Evolutionary conservation across 2,797 vertebrate species (phyloP).

Genomic region (Melanotaenia trifasciata): DNA sequence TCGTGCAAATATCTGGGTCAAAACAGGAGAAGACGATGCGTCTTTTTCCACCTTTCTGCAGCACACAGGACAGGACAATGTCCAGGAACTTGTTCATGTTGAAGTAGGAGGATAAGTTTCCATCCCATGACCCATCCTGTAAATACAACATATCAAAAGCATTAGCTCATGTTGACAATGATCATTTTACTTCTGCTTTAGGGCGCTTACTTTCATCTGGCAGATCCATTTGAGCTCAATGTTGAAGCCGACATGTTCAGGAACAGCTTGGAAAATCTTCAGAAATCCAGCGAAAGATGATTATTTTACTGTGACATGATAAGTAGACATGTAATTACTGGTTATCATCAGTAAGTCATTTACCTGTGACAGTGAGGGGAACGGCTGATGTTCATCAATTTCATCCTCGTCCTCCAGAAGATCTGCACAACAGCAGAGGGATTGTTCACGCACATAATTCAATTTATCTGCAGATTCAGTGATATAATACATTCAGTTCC

Average conservation of each 20-base stretch:
- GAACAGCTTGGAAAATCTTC: conserved; percentile 92
- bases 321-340: background rate
- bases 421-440: conserved; percentile 73
- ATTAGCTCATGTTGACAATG: background rate
- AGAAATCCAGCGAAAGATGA: background rate
- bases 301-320: background rate
- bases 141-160: conserved; percentile 11
- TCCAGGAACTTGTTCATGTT: conserved; percentile 97
- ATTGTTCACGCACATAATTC: background rate
- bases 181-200: background rate
- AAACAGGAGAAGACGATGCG: conserved; percentile 97
- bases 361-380: conserved; percentile 94
- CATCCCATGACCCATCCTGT: conserved; percentile 95
- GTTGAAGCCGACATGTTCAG: conserved; percentile 94
- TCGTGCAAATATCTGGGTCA: conserved; percentile 95
- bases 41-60: conserved; percentile 89
- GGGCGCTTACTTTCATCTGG: conserved; percentile 87
- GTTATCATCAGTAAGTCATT: background rate
- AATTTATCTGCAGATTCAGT: background rate
- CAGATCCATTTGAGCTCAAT: conserved; percentile 98
- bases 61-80: conserved; percentile 91
- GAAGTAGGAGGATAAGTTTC: conserved; percentile 93
- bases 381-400: conserved; percentile 93
- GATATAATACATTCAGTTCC: background rate
- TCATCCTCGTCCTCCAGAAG: conserved; percentile 88